These are phyloP conservation scores for Tupiocoris notatus DNA, from an alignment of 2,888 invertebrate genomes.

Conservation along the genomic window DNA sequence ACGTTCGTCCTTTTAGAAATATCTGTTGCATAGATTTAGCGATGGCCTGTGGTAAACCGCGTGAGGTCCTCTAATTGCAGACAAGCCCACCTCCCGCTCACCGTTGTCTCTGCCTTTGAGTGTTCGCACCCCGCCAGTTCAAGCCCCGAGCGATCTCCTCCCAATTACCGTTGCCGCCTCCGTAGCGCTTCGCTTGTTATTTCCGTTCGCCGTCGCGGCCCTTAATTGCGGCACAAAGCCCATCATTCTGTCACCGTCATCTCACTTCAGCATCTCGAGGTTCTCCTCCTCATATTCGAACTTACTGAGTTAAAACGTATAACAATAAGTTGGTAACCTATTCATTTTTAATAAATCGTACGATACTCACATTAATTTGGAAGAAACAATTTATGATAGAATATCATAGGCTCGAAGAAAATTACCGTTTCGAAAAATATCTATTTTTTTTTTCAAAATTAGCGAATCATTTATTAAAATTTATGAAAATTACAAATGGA, in stretches of 20 bases:
- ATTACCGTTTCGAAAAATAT: too few relatives aligned
- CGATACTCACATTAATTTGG: too few relatives aligned
- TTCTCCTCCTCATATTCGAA: too few relatives aligned
- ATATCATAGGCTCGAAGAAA: too few relatives aligned
- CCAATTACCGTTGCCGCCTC: background rate
- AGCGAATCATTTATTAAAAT: too few relatives aligned
- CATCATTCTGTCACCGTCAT: conserved; percentile 21
- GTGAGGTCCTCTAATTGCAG: conserved; percentile 10
- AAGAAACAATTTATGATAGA: too few relatives aligned
- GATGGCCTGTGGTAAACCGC: conserved; percentile 14
- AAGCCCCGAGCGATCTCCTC: background rate
- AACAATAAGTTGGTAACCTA: too few relatives aligned
- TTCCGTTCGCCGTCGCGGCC: conserved; percentile 11
- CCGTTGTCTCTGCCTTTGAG: conserved; percentile 8
- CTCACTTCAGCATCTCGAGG: too few relatives aligned
- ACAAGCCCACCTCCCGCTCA: background rate
- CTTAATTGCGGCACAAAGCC: conserved; percentile 37
- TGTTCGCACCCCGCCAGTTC: background rate
- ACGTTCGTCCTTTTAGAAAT: conserved; percentile 18
- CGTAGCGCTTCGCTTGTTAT: conserved; percentile 22
- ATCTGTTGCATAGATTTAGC: conserved; percentile 38
- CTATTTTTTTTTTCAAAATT: too few relatives aligned
- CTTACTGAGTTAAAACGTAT: too few relatives aligned
- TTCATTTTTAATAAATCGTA: too few relatives aligned
- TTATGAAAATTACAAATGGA: too few relatives aligned